Evolutionary conservation across 2,888 invertebrate species (phyloP), one percentile per base, ranked within the genome.

Genomic region (Eueremaeus valkanovi): DNA sequence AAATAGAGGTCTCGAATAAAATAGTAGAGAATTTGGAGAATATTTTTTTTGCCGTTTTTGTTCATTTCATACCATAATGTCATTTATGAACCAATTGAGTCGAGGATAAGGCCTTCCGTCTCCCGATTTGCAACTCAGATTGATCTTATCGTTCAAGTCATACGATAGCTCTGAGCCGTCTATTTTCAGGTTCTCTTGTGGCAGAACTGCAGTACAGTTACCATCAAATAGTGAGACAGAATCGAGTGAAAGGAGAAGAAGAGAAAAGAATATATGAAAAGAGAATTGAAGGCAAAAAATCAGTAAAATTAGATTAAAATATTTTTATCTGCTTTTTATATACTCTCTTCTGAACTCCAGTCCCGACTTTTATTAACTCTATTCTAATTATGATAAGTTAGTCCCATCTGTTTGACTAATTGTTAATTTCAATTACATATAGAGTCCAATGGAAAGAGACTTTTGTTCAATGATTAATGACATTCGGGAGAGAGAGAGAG

Each of bases 41-140:
- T 27, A 9, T 3, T 29, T 58, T 24, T 24, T 11, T 49, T 49
- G 18, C 21, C 13, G 27, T 16, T 24, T 68, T 16, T 13, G 63
- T 49, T n/a, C 49, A 63, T 29, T n/a, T 31, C 55, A 49, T 63
- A 77, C 76, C 45, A 21, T 36, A 58, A n/a, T 21, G n/a, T 75
- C 75, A 73, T 78, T 78, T 18, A 78, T 72, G 58, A 70, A 70
- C 78, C 78, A 78, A 33, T 72, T 9, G 16, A 78, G 49, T 63
- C 45, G 51, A 16, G 75, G 49, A 24, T 66, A 66, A 58, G 78
- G 78, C 31, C 75, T 72, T 24, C 77, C 55, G 49, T 75, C 33
- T 6, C 73, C 75, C 3, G 75, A 77, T n/a, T 68, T 70, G 55
- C 78, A 78, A 31, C 75, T 75, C 51, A 78, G 49, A 66, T 78